Percentiles rank a stretch among this genome's conserved stretches.
Evolutionary conservation across 2,888 invertebrate species (phyloP).

Genomic region (Temnothorax unifasciatus): DNA sequence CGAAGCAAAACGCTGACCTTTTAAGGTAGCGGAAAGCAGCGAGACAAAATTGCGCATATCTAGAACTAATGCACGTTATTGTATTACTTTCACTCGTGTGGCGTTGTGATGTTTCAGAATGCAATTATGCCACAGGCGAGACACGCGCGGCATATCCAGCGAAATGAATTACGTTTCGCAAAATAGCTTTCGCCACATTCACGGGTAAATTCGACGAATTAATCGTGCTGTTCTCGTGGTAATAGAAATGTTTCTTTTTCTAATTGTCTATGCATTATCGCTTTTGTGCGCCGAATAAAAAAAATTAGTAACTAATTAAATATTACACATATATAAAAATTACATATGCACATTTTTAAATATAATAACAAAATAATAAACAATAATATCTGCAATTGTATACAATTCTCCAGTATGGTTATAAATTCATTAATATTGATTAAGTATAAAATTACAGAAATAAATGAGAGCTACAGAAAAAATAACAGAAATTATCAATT

Average conservation of each 20-base stretch:
- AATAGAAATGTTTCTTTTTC: conserved; percentile 17
- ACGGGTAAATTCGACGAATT: conserved; percentile 38
- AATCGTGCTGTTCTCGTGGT: conserved; percentile 9
- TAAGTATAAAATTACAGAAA: not conserved
- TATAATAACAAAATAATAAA: not conserved
- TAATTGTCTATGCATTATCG: not conserved
- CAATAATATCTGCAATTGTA: not conserved
- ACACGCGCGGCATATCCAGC: conserved; percentile 30
- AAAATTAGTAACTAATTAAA: conserved; percentile 18
- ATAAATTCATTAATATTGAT: not conserved
- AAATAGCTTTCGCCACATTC: conserved; percentile 38
- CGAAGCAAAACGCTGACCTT: not conserved
- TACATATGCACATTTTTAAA: not conserved
- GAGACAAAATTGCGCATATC: conserved; percentile 40
- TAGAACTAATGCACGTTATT: conserved; percentile 44
- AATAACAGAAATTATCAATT: not conserved
- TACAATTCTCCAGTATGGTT: too few relatives aligned
- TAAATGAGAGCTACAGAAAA: not conserved
- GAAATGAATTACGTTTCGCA: conserved; percentile 48
- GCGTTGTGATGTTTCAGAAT: conserved; percentile 46
- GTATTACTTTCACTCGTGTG: conserved; percentile 41
- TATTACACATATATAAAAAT: not conserved
- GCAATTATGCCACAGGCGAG: conserved; percentile 46
- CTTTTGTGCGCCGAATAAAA: not conserved
- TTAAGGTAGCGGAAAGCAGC: conserved; percentile 31